Evolutionary conservation across 2,113 vertebrate species (phyloP), one percentile per base, ranked within the genome.

Genomic region (Notechis scutatus): DNA sequence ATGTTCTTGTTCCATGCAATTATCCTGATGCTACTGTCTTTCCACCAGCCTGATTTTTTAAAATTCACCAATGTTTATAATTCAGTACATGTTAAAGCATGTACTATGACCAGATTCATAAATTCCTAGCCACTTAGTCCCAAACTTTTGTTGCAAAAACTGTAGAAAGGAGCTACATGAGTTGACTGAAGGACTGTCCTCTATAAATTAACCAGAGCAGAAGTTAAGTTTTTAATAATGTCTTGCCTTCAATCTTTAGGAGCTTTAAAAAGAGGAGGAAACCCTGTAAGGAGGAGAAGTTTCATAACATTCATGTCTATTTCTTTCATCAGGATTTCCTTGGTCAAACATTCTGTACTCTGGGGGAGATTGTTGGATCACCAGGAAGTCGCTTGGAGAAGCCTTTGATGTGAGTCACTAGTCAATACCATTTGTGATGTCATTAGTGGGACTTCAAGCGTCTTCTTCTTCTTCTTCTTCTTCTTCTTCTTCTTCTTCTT

Each of bases 341-440:
- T 96, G 99, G 99, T 92, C 99, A 99, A 97, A 98, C 98, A 92
- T 99, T 99, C 97, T 99, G 99, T 95, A 99, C 99, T 54, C 98
- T 99, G 1, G 99, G 99, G 1, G 99, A 99, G 96, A 99, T 99
- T 0, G 99, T 99, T 93, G 99, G 99, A 92, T 99, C 99, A 1
- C 97, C 98, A 0, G 99, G 98, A 94, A 99, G 99, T 96, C 98
- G 99, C 93, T 97, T 99, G 96, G 99, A 99, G 97, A 99, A 99
- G 96, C 97, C 99, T 26, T 97, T 99, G 92, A 98, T 96, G 99
- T 99, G 97, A 99, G 99, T 98, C 56, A 0, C 10, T 18, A 54
- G 39, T 39, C 8, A 21, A 24, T 39, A 61, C 4, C 21, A 39
- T 29, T 18, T 64, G 54, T 54, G n/a, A 29, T 26, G 54, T 45